Evolutionary conservation across 2,888 invertebrate genomes (phyloP).

Genomic region (Buathra laborator): DNA sequence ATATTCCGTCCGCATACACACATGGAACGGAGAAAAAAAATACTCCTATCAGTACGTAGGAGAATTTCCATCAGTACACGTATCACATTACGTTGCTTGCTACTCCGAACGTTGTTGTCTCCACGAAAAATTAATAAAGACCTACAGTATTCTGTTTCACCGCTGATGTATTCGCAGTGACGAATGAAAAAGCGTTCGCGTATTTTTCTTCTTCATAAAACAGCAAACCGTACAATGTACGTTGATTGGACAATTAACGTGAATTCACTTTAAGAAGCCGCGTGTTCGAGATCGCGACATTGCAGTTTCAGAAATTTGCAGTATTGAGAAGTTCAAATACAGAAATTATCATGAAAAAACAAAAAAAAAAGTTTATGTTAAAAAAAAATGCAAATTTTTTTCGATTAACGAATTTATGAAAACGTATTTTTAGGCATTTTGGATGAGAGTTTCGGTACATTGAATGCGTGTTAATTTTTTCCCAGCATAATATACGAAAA

Average conservation of each 20-base stretch:
- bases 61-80: background rate
- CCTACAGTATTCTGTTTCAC: background rate
- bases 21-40: conserved; percentile 1
- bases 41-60: background rate
- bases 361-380: background rate
- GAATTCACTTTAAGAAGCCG: background rate
- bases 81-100: conserved; percentile 5
- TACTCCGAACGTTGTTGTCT: background rate
- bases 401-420: background rate
- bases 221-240: background rate
- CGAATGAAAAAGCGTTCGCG: background rate
- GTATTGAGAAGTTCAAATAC: background rate
- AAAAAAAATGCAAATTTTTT: background rate
- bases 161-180: background rate
- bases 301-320: background rate
- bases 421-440: background rate
- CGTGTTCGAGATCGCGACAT: background rate
- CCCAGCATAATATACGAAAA: background rate
- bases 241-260: background rate
- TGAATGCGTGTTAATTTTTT: background rate
- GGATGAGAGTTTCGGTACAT: no score
- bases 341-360: background rate
- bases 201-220: background rate
- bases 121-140: conserved; percentile 4
- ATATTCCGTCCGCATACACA: conserved; percentile 5